These are phyloP conservation scores for Parauchenoglanis ngamensis DNA, from an alignment of 2,797 vertebrate genomes.

Conservation along the genomic window DNA sequence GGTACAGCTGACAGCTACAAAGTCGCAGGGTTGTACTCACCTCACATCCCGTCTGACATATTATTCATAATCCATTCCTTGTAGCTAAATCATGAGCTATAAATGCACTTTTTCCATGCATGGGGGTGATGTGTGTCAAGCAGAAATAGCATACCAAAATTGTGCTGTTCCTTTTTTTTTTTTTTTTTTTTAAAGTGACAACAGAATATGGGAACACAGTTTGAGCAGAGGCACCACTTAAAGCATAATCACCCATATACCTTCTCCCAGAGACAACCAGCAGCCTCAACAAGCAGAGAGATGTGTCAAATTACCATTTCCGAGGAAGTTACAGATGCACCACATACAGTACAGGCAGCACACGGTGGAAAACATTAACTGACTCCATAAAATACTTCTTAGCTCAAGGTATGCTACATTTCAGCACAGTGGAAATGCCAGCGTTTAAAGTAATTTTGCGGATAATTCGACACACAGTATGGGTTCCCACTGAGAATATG, in stretches of 20 bases:
- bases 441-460: constrained; percentile 7
- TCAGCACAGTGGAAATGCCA: background rate
- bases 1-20: background rate
- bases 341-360: background rate
- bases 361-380: background rate
- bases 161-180: background rate
- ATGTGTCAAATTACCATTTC: constrained; percentile 23
- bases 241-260: constrained; percentile 2
- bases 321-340: background rate
- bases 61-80: background rate
- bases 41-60: background rate
- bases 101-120: background rate
- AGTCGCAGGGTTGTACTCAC: background rate
- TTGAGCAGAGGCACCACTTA: constrained; percentile 36
- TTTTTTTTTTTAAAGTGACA: constrained; percentile 6
- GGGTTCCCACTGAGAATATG: background rate
- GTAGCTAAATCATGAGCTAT: constrained; percentile 5
- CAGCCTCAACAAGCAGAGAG: constrained; percentile 19
- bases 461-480: constrained; percentile 11
- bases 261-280: background rate
- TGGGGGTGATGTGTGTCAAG: background rate
- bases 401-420: constrained; percentile 7
- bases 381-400: constrained; percentile 12
- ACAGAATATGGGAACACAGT: background rate
- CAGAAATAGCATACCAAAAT: constrained; percentile 10